Percentiles rank a stretch among this genome's conserved stretches.
Evolutionary conservation across 2,888 invertebrate species (phyloP).

Genomic region (Volucella inflata): DNA sequence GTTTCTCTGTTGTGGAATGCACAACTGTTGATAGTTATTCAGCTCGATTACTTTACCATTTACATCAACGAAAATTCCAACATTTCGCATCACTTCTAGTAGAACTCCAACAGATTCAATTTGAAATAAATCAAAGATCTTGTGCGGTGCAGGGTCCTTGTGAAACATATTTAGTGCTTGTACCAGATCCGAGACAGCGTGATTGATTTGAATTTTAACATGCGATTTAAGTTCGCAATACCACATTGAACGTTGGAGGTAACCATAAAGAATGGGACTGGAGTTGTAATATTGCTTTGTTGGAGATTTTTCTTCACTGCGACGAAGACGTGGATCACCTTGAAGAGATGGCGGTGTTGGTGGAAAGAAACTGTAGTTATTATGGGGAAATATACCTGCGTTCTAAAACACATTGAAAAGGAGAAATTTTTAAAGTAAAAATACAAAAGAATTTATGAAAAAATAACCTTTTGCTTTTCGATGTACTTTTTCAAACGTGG

Average conservation of each 20-base stretch:
- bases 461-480: slow-evolving; percentile 62
- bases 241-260: slow-evolving; percentile 77
- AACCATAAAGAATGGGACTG: slow-evolving; percentile 75
- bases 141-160: slow-evolving; percentile 74
- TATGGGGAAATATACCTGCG: slow-evolving; percentile 51
- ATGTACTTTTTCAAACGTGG: slow-evolving; percentile 61
- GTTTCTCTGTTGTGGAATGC: slow-evolving; percentile 25
- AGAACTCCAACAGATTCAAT: slow-evolving; percentile 78
- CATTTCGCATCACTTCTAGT: slow-evolving; percentile 78
- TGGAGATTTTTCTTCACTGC: background rate
- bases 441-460: background rate
- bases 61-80: slow-evolving; percentile 77
- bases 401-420: slow-evolving; percentile 34
- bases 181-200: slow-evolving; percentile 77
- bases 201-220: slow-evolving; percentile 79
- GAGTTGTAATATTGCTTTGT: slow-evolving; percentile 43
- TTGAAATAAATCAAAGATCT: slow-evolving; percentile 78
- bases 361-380: slow-evolving; percentile 64
- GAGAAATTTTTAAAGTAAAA: background rate
- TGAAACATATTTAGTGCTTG: slow-evolving; percentile 77
- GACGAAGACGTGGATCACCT: slow-evolving; percentile 59
- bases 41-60: slow-evolving; percentile 77
- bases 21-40: slow-evolving; percentile 53
- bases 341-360: slow-evolving; percentile 33
- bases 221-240: slow-evolving; percentile 78